Conservation (phyloP, 2,888 invertebrate genomes). For the Aphidius colemani region DNA sequence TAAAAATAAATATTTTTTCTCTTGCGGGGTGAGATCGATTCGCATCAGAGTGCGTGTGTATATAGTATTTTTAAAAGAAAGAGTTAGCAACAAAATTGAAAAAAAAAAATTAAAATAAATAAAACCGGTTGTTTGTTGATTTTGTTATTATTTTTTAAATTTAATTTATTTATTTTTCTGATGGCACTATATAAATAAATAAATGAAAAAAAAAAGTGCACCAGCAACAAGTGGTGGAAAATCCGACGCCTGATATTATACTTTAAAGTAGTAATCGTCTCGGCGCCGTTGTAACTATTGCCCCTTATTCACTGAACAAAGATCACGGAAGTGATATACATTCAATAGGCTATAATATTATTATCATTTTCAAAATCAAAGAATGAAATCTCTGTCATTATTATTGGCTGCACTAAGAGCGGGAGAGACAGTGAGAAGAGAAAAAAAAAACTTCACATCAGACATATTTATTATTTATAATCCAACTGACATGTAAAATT, state of each 20-base stretch:
- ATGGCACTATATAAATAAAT: too few species aligned
- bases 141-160: not conserved
- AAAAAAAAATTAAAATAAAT: constrained; percentile 3
- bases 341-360: constrained; percentile 5
- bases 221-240: constrained; percentile 3
- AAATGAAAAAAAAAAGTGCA: too few species aligned
- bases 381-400: constrained; percentile 15
- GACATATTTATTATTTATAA: constrained; percentile 1
- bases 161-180: too few species aligned
- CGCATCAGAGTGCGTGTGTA: not conserved
- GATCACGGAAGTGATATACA: constrained; percentile 29
- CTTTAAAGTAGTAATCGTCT: constrained; percentile 17
- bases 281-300: constrained; percentile 17
- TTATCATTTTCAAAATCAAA: constrained; percentile 1
- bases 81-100: not conserved
- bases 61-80: not conserved
- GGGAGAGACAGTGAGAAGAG: not conserved
- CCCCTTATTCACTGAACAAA: not conserved
- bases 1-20: constrained; percentile 13
- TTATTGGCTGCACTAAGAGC: constrained; percentile 1
- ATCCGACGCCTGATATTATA: constrained; percentile 11
- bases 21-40: not conserved
- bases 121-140: constrained; percentile 14
- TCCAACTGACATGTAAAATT: not conserved
- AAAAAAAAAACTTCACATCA: constrained; percentile 2